phyloP scores from a whole-genome alignment of 2,888 invertebrate species.

The Acrobasis suavella region DNA sequence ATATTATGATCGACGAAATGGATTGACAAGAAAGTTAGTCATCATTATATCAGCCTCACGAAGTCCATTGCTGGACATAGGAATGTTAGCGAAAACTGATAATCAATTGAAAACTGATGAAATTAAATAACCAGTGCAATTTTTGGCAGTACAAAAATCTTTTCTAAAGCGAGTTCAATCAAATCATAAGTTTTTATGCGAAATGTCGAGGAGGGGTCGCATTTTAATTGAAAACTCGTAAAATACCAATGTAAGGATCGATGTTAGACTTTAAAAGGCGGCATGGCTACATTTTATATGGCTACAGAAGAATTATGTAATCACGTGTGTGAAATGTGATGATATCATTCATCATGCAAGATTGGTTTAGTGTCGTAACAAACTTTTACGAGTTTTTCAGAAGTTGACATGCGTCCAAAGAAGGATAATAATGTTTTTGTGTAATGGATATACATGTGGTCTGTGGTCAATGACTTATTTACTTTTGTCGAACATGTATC shows the following conservation, averaged over 20 bases:
- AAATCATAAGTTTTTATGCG: neutral
- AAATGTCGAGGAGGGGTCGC: neutral
- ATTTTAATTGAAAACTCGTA: neutral
- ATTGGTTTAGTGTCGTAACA: neutral
- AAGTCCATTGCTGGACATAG: no score
- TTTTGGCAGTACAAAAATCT: no score
- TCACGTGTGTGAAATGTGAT: neutral
- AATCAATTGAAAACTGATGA: no score
- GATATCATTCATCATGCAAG: neutral
- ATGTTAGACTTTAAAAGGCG: neutral
- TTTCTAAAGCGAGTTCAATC: neutral
- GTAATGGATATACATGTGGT: no score
- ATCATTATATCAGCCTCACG: no score
- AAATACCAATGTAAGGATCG: neutral
- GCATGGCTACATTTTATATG: neutral
- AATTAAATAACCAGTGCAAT: no score
- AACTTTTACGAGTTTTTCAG: constrained; percentile 10
- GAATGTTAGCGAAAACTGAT: no score
- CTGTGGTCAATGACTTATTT: no score
- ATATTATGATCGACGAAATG: no score
- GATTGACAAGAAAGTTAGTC: no score
- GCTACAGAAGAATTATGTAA: neutral
- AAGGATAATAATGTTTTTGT: no score
- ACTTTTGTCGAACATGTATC: no score
- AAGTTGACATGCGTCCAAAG: neutral